These are phyloP conservation scores for Anthoptus insignis DNA, from an alignment of 2,888 invertebrate species.

Conservation along the genomic window DNA sequence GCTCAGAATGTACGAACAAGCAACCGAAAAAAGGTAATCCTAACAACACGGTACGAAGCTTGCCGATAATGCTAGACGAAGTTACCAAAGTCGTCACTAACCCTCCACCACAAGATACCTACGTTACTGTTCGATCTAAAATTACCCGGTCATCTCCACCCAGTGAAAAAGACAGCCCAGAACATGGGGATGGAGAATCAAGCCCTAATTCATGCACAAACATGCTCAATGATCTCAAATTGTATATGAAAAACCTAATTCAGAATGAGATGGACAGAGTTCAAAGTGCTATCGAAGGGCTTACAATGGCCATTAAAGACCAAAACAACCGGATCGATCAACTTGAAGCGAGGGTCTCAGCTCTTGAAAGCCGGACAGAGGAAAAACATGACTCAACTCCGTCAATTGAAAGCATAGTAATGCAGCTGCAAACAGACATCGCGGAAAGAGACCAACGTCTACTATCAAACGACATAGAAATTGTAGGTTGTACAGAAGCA, in stretches of 20 bases:
- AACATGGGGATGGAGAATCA: background rate
- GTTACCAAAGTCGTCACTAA: too few species aligned
- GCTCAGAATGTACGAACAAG: background rate
- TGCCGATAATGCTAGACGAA: background rate
- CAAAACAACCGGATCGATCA: slow-evolving; percentile 17
- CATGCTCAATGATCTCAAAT: background rate
- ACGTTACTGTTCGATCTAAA: background rate
- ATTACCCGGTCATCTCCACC: background rate
- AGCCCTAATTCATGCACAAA: background rate
- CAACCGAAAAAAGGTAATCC: background rate
- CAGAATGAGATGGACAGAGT: slow-evolving; percentile 4
- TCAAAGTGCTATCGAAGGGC: background rate
- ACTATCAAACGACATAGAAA: slow-evolving; percentile 41
- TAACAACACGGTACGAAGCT: background rate
- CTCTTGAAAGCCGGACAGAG: slow-evolving; percentile 19
- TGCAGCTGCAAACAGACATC: slow-evolving; percentile 3
- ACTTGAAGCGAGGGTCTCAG: slow-evolving; percentile 17
- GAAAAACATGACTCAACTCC: background rate
- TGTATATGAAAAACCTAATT: background rate
- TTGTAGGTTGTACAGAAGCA: slow-evolving; percentile 41
- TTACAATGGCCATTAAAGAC: background rate
- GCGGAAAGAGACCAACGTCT: slow-evolving; percentile 38
- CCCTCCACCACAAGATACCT: background rate
- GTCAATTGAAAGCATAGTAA: background rate
- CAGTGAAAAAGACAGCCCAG: background rate